Evolutionary conservation across 2,113 vertebrate species (phyloP), one percentile per base, ranked within the genome.

Genomic region (Xiphophorus maculatus): DNA sequence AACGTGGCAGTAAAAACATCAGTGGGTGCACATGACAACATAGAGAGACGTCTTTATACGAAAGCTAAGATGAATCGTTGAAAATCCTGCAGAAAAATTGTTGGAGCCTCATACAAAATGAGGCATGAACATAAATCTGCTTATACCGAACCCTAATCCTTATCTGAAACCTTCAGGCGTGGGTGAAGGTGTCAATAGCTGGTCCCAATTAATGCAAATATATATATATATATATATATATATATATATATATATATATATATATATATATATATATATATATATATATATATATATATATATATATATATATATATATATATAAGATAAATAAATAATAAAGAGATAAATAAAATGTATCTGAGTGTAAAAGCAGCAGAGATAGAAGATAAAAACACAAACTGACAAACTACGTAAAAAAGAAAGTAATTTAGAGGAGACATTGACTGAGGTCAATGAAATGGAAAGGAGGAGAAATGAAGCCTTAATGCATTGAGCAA

Each of bases 1-100:
- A 84, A 83, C 32, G 79, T 80, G 85, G 81, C 67, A 80, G 76
- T 84, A 83, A 75, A 74, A 71, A 81, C 44, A 78, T 14, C 17
- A 37, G 14, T 61, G 74, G 10, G 40, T 76, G 48, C 76, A 48
- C 80, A 70, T 73, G 80, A 67, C 25, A 74, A 77, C 28, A 25
- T 40, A 19, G 3, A 73, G 62, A 35, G 74, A 72, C 51, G 33
- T 82, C 80, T 78, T 63, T 60, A 63, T 61, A 70, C 71, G 80
- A 76, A 67, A 69, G 79, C 74, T 61, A 82, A 77, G 30, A 80
- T 77, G 63, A 62, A 11, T 44, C 64, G 66, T 79, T 67, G 62
- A 62, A 63, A 30, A 63, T 48, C 44, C 6, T 48, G 44, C 44
- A 19, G 44, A 48, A 48, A 7, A 48, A 48, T 19, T 19, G 44